Percentiles rank a stretch among this genome's conserved stretches.
These are phyloP conservation scores for Tipula confusa DNA, from an alignment of 2,888 invertebrate genomes.

Conservation along the genomic window DNA sequence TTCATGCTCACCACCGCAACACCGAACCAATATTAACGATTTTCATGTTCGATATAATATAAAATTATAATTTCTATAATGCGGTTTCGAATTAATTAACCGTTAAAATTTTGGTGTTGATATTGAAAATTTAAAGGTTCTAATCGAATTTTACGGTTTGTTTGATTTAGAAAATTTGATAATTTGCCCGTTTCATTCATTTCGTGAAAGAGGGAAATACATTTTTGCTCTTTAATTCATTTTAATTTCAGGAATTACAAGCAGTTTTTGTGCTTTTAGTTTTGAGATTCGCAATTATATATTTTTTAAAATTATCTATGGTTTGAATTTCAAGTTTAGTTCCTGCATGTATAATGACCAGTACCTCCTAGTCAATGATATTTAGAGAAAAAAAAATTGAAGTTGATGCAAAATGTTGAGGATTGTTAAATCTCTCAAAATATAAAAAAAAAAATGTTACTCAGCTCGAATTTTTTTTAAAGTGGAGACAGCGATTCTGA, in stretches of 20 bases:
- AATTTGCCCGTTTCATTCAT: not conserved
- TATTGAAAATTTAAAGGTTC: not conserved
- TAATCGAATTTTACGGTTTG: not conserved
- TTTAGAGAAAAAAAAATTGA: too few relatives aligned
- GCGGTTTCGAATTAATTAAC: not conserved
- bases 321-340: not conserved
- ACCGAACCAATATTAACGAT: not conserved
- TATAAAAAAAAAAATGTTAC: too few relatives aligned
- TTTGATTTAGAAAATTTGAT: not conserved
- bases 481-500: too few relatives aligned
- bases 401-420: too few relatives aligned
- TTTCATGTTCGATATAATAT: not conserved
- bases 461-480: too few relatives aligned
- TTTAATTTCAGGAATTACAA: not conserved
- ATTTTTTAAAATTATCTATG: not conserved
- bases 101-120: not conserved
- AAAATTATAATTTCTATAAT: not conserved
- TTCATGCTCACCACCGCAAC: too few relatives aligned
- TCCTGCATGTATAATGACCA: not conserved
- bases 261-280: not conserved
- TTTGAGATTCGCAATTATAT: not conserved
- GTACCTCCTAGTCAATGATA: not conserved
- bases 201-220: not conserved
- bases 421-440: too few relatives aligned
- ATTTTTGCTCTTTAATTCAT: not conserved